Base-by-base conservation (phyloP, 2,888 invertebrate genomes). In the Camponotus fellah region DNA sequence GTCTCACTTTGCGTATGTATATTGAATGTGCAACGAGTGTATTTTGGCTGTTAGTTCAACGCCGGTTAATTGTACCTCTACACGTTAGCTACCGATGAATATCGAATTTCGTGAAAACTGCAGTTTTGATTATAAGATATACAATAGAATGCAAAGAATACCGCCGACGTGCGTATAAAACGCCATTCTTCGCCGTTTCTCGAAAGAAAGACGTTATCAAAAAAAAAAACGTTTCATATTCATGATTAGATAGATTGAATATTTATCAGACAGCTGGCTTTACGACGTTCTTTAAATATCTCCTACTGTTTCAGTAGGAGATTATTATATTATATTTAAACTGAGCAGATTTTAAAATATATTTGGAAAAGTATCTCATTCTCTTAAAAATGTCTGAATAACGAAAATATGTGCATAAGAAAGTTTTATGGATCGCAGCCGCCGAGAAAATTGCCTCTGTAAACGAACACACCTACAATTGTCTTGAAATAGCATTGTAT, bases 81-180 rank as follows among this genome's bases (percentile, higher is more conserved):
- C 82, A 85, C 84, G 76, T 83, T 83, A 87, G 66, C 84, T 88
- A 86, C 81, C 74, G 82, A 85, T 68, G 80, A 86, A 86, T 87
- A 8, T 53, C 80, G 84, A 84, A 64, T 75, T 83, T 72, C 81
- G 79, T 56, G 65, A 46, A 66, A 72, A 82, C 79, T 83, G 82
- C 84, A 71, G 68, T 88, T 89, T 89, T 87, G 87, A 87, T 89
- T 89, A 53, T 53, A 89, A 83, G 83, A 82, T 79, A 79, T 40
- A 26, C 26, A 74, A 46, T 58, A 84, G 74, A 77, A 74, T 65
- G 72, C 86, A 75, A 76, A 60, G 74, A 69, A 49, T 68, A 65
- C 62, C 68, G 75, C 62, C 79, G 68, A 56, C 60, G 79, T 40
- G 71, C 46, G 17, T 43, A 34, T 60, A 34, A 58, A 46, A 69